Evolutionary conservation across 2,888 invertebrate genomes (phyloP).

Genomic region (Conus canariensis): DNA sequence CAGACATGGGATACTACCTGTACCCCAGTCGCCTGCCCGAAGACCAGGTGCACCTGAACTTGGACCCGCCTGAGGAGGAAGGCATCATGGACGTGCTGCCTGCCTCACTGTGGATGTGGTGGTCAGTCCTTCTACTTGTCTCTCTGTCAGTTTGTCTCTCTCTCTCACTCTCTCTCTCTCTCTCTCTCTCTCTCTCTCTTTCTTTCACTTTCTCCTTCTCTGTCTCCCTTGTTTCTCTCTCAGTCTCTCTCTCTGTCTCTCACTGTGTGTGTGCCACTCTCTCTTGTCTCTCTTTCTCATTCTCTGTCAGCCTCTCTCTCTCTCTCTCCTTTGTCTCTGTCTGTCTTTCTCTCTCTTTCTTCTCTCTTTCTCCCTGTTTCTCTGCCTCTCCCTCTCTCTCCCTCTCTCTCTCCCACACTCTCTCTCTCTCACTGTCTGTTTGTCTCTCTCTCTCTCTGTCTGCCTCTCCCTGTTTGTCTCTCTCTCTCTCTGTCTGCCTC

Average conservation of each 20-base stretch:
- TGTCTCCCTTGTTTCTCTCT: too few species aligned
- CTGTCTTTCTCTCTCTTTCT: too few species aligned
- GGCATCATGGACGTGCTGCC: constrained; percentile 76
- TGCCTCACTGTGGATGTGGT: constrained; percentile 89
- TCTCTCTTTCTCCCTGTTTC: not conserved
- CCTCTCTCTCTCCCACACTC: not conserved
- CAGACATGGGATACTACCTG: constrained; percentile 73
- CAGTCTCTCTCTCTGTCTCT: not conserved
- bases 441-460: not conserved
- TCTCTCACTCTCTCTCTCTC: not conserved
- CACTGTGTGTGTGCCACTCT: not conserved
- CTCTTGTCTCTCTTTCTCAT: not conserved
- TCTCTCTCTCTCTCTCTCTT: not conserved
- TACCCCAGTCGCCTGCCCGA: constrained; percentile 60
- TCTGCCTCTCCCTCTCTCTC: not conserved
- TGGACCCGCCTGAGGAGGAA: not conserved
- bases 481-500: not conserved
- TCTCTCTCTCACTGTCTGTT: not conserved
- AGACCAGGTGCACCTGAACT: not conserved
- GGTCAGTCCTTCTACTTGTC: constrained; percentile 78
- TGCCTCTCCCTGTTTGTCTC: not conserved
- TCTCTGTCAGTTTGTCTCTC: not conserved
- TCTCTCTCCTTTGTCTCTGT: too few species aligned
- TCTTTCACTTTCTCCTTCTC: not conserved
- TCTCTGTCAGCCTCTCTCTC: too few species aligned